Evolutionary conservation across 2,797 vertebrate genomes (phyloP).

Genomic region (Rhodeus uyekii): DNA sequence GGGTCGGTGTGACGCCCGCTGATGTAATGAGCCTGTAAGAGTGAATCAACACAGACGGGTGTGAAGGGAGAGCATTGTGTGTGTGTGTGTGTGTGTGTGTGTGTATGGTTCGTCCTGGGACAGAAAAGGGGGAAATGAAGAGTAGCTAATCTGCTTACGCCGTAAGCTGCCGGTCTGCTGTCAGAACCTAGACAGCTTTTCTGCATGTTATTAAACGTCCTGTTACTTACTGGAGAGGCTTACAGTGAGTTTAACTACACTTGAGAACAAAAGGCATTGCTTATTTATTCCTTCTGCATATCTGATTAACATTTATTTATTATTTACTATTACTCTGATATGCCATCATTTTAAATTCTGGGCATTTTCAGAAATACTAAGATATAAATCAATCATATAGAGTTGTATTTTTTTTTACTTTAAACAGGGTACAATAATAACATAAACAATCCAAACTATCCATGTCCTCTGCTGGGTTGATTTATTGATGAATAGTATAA

Average conservation of each 20-base stretch:
- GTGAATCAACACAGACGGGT: conserved; percentile 7
- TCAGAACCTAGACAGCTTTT: background rate
- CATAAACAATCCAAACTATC: background rate
- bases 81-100: background rate
- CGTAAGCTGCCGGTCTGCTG: conserved; percentile 20
- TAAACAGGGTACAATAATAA: background rate
- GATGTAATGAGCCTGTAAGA: background rate
- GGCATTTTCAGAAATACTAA: background rate
- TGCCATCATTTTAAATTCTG: background rate
- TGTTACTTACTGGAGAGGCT: background rate
- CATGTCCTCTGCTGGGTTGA: background rate
- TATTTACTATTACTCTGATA: background rate
- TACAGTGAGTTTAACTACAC: conserved; percentile 5
- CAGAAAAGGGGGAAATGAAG: background rate
- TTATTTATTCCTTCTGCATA: background rate
- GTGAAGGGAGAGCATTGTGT: background rate
- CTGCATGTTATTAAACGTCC: conserved; percentile 1
- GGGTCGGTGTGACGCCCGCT: conserved; percentile 28
- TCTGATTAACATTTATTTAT: background rate
- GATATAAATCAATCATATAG: too few relatives aligned
- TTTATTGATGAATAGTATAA: too few relatives aligned
- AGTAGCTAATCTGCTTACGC: conserved; percentile 41
- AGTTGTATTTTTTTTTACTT: too few relatives aligned
- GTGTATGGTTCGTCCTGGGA: background rate
- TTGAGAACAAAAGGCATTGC: background rate